Percentiles rank a stretch among this genome's conserved stretches.
Conservation (phyloP, 2,113 vertebrate species). For the Helogale parvula region DNA sequence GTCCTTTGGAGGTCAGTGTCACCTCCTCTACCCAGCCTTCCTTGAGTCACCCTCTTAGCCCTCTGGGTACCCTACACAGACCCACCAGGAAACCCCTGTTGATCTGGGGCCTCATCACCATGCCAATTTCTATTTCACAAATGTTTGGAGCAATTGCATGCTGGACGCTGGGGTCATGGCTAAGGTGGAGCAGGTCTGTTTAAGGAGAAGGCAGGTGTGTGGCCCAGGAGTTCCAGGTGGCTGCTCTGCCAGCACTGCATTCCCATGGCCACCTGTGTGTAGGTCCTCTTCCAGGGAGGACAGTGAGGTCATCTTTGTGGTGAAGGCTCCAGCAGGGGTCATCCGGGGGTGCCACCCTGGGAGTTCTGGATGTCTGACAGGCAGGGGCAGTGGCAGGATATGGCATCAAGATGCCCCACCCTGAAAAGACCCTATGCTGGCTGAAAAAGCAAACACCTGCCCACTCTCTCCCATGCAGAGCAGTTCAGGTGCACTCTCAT, state of each 20-base stretch:
- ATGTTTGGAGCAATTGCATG: background rate
- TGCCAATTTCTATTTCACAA: background rate
- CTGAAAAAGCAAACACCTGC: background rate
- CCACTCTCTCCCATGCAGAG: background rate
- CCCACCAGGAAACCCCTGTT: background rate
- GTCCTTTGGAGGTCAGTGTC: background rate
- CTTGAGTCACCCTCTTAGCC: background rate
- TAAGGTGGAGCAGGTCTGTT: background rate
- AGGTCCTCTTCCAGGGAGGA: background rate
- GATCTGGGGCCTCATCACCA: background rate
- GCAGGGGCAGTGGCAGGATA: background rate
- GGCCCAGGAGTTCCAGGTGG: background rate
- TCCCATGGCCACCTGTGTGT: background rate
- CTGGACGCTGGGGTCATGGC: background rate
- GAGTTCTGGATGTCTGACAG: background rate
- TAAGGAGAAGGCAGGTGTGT: background rate
- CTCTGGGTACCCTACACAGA: background rate
- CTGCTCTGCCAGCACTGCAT: background rate
- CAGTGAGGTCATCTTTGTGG: background rate
- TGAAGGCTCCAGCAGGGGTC: background rate
- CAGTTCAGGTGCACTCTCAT: background rate
- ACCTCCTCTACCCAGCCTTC: background rate
- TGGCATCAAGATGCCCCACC: background rate
- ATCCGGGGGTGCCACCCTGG: accelerated
- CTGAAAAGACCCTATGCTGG: background rate